Conservation (phyloP, 1,140 invertebrate species). For the Diabrotica virgifera region DNA sequence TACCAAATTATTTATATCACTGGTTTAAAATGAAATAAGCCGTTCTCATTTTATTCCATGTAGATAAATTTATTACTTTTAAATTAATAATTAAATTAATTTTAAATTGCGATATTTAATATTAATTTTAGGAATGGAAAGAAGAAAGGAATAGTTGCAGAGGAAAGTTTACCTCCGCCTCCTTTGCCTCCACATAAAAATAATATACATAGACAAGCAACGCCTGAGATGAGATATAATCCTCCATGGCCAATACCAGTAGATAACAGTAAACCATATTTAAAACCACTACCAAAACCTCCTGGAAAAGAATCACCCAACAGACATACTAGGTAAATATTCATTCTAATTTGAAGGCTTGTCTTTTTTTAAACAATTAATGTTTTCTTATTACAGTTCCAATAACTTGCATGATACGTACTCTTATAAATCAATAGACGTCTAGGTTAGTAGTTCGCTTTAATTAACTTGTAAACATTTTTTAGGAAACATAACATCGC, state of each 20-base stretch:
- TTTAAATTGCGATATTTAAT: slow-evolving; percentile 36
- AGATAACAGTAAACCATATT: slow-evolving; percentile 50
- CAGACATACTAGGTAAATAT: slow-evolving; percentile 37
- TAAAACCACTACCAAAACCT: slow-evolving; percentile 60
- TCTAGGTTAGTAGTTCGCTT: no score
- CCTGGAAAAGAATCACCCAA: slow-evolving; percentile 48
- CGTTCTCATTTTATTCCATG: no score
- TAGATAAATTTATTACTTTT: not conserved
- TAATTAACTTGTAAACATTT: no score
- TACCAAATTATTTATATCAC: no score
- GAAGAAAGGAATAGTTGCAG: slow-evolving; percentile 42
- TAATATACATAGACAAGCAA: slow-evolving; percentile 44
- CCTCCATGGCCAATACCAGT: slow-evolving; percentile 55
- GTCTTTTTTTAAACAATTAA: slow-evolving; percentile 14
- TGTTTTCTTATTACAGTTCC: no score
- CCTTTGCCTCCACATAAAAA: slow-evolving; percentile 55
- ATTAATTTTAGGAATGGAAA: slow-evolving; percentile 31
- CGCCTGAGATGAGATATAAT: slow-evolving; percentile 44
- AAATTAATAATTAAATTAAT: not conserved
- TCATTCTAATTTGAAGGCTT: no score
- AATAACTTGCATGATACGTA: no score
- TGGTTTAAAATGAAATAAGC: no score
- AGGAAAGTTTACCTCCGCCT: slow-evolving; percentile 55
- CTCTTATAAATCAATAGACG: no score
- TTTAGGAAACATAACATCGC: slow-evolving; percentile 20